Evolutionary conservation across 2,797 vertebrate species (phyloP), one percentile per base, ranked within the genome.

Genomic region (Gadopsis marmoratus): DNA sequence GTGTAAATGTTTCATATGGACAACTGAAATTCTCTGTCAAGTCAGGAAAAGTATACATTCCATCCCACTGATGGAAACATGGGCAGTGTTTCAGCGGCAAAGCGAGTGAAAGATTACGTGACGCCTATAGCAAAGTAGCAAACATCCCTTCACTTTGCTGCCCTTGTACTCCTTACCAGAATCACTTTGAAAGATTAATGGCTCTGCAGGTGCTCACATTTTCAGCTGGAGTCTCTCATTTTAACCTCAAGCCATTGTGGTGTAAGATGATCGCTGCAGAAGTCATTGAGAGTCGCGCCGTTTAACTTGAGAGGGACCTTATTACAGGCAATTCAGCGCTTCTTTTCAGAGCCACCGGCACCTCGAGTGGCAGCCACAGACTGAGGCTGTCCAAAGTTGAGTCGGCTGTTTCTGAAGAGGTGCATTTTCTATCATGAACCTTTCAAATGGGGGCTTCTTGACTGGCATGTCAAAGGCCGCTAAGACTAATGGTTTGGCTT

Each of bases 181-280:
- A 71, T 74, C 61, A 33, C 76, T 84, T 26, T 86, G 45, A 64
- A 82, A 83, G 56, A 82, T 86, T 70, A 86, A 87, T 78, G 71
- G 39, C 41, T 66, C 12, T 48, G 79, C 66, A 78, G 80, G 70
- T 69, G 70, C 67, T 83, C 41, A 50, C 65, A 61, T 78, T 81
- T 76, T 79, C 66, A 74, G 71, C n/a, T 33, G 16, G 4, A 53
- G 63, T 74, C 54, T 81, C 68, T 85, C 60, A 74, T 79, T 85
- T 78, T 59, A 82, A 80, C 79, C 78, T 71, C 35, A 48, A 76
- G 70, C 65, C 55, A 58, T 31, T 48, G 66, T 56, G 73, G 43
- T 65, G 61, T 81, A 84, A 88, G 35, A 73, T 63, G 81, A 88
- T 84, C 41, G 6, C 55, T 56, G 62, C 43, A 69, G 59, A 77